A percentile compares a stretch with the other conserved stretches of the same genome.
Conservation (phyloP, 2,797 vertebrate species). For the Rhabdophis nuchalis region DNA sequence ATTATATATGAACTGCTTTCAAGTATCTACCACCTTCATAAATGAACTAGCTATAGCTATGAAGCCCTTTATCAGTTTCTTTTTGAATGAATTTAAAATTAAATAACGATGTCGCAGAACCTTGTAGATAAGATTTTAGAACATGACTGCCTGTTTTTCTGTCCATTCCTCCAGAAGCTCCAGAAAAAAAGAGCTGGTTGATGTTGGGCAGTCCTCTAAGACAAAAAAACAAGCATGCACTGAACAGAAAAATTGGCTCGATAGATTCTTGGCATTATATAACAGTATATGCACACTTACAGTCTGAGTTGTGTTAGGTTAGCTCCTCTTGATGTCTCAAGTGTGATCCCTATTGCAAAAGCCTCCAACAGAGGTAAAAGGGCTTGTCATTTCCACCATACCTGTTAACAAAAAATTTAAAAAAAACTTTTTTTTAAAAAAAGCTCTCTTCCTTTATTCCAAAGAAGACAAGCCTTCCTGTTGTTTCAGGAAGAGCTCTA, state of each 20-base stretch:
- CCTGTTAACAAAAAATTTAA: not conserved
- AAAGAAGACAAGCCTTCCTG: not conserved
- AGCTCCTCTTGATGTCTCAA: not conserved
- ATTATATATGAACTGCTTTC: not conserved
- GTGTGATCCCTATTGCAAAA: not conserved
- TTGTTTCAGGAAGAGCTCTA: not conserved
- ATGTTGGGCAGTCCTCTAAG: not conserved
- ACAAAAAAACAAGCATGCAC: not conserved
- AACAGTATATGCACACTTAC: not conserved
- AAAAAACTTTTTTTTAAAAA: too few relatives aligned
- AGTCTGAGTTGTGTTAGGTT: not conserved
- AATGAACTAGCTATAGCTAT: not conserved
- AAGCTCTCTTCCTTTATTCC: not conserved
- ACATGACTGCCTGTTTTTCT: not conserved
- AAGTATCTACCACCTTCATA: too few relatives aligned
- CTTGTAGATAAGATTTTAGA: not conserved
- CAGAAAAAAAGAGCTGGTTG: not conserved
- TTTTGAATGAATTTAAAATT: not conserved
- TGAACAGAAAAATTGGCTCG: not conserved
- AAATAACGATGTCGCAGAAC: not conserved
- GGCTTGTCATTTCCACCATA: not conserved
- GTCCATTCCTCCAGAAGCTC: not conserved
- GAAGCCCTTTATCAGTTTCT: not conserved
- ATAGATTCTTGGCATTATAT: not conserved
- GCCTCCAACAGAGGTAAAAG: not conserved